These are phyloP conservation scores for Apocheima hispidaria DNA, from an alignment of 2,888 invertebrate species.

Conservation along the genomic window DNA sequence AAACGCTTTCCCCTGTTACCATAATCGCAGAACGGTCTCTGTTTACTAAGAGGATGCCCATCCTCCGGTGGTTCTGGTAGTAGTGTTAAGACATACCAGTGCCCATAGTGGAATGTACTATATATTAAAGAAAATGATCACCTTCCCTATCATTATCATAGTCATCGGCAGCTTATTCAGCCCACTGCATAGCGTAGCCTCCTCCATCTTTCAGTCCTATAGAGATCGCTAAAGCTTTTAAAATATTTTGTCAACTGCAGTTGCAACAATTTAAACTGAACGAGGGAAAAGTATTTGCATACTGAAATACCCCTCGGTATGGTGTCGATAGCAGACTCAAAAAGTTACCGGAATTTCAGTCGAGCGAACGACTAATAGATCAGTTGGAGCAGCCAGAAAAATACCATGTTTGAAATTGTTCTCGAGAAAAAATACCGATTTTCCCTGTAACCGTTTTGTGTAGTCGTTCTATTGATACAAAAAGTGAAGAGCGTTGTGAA, in stretches of 20 bases:
- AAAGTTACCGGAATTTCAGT: conserved; percentile 31
- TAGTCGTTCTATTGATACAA: conserved; percentile 7
- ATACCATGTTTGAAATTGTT: conserved; percentile 17
- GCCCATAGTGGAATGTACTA: neutral
- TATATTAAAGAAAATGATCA: neutral
- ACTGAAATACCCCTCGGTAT: conserved; percentile 40
- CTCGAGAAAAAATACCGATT: conserved; percentile 5
- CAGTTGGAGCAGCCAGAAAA: conserved; percentile 23
- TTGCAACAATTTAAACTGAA: conserved; percentile 40
- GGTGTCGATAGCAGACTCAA: conserved; percentile 47
- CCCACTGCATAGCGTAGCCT: too few species aligned
- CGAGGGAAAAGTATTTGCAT: conserved; percentile 45
- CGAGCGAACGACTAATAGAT: conserved; percentile 35
- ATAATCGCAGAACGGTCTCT: too few species aligned
- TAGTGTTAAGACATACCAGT: too few species aligned
- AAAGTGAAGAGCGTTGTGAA: conserved; percentile 25
- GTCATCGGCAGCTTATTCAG: too few species aligned
- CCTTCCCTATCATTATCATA: too few species aligned
- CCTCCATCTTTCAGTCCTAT: neutral
- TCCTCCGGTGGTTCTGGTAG: too few species aligned
- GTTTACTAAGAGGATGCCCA: too few species aligned
- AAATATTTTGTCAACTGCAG: conserved; percentile 34
- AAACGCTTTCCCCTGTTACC: too few species aligned
- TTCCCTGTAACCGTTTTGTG: neutral
- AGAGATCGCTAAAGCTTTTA: conserved; percentile 20